Evolutionary conservation across 2,797 vertebrate species (phyloP), one percentile per base, ranked within the genome.

Genomic region (Pelobates cultripes): DNA sequence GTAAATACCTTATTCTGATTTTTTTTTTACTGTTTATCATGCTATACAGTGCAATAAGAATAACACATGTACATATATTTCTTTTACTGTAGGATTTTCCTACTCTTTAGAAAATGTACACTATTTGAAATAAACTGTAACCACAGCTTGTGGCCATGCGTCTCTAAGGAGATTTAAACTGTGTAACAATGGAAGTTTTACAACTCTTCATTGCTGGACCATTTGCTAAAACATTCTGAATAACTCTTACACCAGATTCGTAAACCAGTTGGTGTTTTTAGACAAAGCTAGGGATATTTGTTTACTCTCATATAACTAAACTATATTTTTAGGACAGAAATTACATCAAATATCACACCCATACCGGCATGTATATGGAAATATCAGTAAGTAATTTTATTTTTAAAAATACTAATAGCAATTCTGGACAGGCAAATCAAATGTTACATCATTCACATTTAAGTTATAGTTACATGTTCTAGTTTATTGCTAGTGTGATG

Each of bases 1-100:
- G 72, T 57, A 81, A 12, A 75, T 53, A 81, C 75, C 42, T 69
- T 43, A 73, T 28, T 67, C 75, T 69, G 51, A 69, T 43, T 10
- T 80, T 55, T 40, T 6, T 63, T 51, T 51, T 51, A 47, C 47
- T 5, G 47, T 51, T 51, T 43, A 28, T 14, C 14, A 70, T 57
- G 66, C 17, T 3, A 76, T 63, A 51, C 66, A 17, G 6, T 43
- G 9, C 63, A 75, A 74, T 8, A 68, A 79, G 68, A 10, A 45
- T 68, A 75, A 60, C 9, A 57, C 9, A 12, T 57, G 10, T 68
- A 68, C 43, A 43, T 41, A 66, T 7, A 51, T 6, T 6, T 5
- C 47, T 5, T 60, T 13, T 73, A 43, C 67, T 79, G 61, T 67
- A 43, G 47, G 67, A 13, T 53, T 69, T 43, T 68, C 42, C 51